Base-by-base conservation (phyloP, 2,113 vertebrate genomes). In the Puma concolor region DNA sequence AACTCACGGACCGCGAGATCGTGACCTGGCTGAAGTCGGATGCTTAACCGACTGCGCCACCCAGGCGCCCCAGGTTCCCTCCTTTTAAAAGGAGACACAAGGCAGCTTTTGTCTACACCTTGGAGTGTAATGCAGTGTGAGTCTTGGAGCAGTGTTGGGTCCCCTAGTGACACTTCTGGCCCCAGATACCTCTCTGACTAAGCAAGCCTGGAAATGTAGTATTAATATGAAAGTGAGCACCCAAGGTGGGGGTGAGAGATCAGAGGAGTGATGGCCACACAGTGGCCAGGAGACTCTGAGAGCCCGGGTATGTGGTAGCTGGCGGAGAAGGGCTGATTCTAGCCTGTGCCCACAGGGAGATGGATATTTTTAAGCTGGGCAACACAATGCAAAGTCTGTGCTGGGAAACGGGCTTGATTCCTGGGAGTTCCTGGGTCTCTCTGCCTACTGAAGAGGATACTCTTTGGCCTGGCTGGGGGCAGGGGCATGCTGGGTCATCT, bases 291-390 rank as follows among this genome's bases (percentile, higher is more conserved):
- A 80, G 38, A 31, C 72, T 33, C 85, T 79, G 71, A 86, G 50
- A 54, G 21, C 41, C 21, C 0, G 2, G 13, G 7, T 41, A 12
- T 23, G 11, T 31, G 4, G 25, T 10, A 0, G 9, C 21, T 9
- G 17, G 19, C 11, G 64, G 54, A 44, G 8, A 66, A 38, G 52
- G 11, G n/a, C 36, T 25, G 36, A 29, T 64, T 87, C 52, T n/a
- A 54, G 83, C 23, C 44, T 52, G n/a, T 54, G 76, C 66, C 29
- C 4, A 31, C 16, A 12, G 12, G 14, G 23, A 11, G 5, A 64
- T 29, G 60, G 52, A 7, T 33, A 48, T 85, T 77, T 77, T 31
- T 10, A 77, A 57, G 50, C 2, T 38, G 67, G 80, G 33, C 76
- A 66, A 23, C 2, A 1, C 54, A 67, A 29, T 21, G 52, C 33